These are phyloP conservation scores for Scaptomyza flava DNA, from an alignment of 2,888 invertebrate species.

Conservation along the genomic window DNA sequence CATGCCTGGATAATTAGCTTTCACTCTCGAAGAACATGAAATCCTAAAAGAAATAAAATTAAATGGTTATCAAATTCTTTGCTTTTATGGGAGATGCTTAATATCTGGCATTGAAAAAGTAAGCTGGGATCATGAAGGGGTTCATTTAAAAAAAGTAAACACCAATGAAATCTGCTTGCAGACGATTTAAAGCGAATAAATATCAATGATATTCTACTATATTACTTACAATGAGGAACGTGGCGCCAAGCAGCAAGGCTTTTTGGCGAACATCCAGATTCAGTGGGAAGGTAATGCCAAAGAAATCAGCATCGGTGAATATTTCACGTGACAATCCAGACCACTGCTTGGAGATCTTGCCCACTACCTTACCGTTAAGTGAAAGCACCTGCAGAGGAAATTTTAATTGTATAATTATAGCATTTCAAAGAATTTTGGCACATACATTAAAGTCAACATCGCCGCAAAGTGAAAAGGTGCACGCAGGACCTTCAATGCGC, in stretches of 20 bases:
- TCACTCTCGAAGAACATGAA: conserved; percentile 93
- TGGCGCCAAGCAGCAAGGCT: conserved; percentile 91
- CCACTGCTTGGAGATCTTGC: conserved; percentile 96
- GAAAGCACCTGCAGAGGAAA: conserved; percentile 88
- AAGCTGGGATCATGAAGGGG: conserved; percentile 11
- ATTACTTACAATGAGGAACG: conserved; percentile 90
- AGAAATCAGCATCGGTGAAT: conserved; percentile 94
- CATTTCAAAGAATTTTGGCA: not conserved
- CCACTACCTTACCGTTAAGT: conserved; percentile 91
- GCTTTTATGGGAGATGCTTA: not conserved
- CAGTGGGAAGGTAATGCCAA: conserved; percentile 95
- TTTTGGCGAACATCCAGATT: conserved; percentile 94
- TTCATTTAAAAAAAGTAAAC: too few species aligned
- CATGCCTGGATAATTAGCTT: conserved; percentile 88
- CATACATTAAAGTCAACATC: conserved; percentile 92
- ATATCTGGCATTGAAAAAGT: too few species aligned
- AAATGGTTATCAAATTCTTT: not conserved
- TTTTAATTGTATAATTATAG: not conserved
- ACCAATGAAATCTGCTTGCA: conserved; percentile 52
- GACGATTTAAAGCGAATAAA: conserved; percentile 51
- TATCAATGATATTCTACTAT: conserved; percentile 42
- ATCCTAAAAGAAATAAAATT: conserved; percentile 86
- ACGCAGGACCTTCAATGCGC: conserved; percentile 92
- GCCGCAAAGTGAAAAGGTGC: conserved; percentile 91
- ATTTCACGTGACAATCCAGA: conserved; percentile 91